Evolutionary conservation across 2,113 vertebrate genomes (phyloP), one percentile per base, ranked within the genome.

Genomic region (Nannobrachium achirus): DNA sequence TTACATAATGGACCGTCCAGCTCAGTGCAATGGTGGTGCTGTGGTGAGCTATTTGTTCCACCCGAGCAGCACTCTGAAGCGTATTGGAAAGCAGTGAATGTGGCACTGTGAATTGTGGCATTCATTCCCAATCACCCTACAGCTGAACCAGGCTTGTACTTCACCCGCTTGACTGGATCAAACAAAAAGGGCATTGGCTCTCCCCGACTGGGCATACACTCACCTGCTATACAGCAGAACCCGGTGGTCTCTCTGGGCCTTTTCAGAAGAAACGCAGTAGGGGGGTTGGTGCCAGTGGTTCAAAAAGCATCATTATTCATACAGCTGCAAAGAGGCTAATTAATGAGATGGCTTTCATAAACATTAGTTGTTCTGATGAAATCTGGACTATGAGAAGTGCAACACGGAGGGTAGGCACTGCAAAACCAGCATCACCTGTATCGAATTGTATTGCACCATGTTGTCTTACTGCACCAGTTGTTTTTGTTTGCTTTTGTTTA

Each of bases 1-100:
- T 86, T 78, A 82, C 74, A 62, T 82, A 80, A 82, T 14, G 52
- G 68, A 51, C 71, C 66, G n/a, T 78, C 18, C 18, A 63, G 69
- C 56, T 65, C 2, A 33, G 51, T 8, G 69, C 49, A 18, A 7
- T 16, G 15, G 49, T 51, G 15, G 18, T 18, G 49, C 2, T 50
- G 65, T n/a, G 42, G 42, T 10, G 42, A 73, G 64, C 56, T 48
- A 63, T 72, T 63, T 73, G 55, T 62, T 76, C 64, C 46, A 62
- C 14, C 38, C 16, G 16, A 73, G 55, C 63, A 73, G 55, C 63
- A 33, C 52, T 56, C 33, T 48, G 57, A 71, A 10, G n/a, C 8
- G 1, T 33, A 49, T 73, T 51, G 18, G 25, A 51, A 62, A 69
- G 60, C 52, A 64, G 50, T 62, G 9, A n/a, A 33, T 48, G 38